Conservation (phyloP, 2,888 invertebrate genomes). For the Hyalella azteca region DNA sequence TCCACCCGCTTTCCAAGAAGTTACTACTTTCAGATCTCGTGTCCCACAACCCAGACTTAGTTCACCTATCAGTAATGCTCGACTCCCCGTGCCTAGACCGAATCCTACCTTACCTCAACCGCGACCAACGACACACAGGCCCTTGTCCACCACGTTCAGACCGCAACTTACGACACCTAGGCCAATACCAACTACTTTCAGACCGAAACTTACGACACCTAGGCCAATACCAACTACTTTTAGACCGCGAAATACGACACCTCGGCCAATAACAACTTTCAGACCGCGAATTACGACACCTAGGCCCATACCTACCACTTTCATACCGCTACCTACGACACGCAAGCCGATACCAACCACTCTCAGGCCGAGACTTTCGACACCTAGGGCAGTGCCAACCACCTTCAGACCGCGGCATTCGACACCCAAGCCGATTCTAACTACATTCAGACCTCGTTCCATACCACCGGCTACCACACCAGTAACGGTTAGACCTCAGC, state of each 20-base stretch:
- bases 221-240: slow-evolving; percentile 11
- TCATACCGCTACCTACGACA: background rate
- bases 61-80: background rate
- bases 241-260: background rate
- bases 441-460: slow-evolving; percentile 16
- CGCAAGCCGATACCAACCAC: slow-evolving; percentile 25
- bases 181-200: background rate
- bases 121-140: slow-evolving; percentile 14
- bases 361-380: slow-evolving; percentile 35
- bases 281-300: background rate
- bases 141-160: background rate
- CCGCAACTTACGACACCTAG: slow-evolving; percentile 21
- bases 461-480: slow-evolving; percentile 59
- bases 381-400: background rate
- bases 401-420: background rate
- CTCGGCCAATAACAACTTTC: background rate
- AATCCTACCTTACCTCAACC: background rate
- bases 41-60: background rate
- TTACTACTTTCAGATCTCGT: slow-evolving; percentile 29
- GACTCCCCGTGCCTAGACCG: background rate
- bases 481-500: slow-evolving; percentile 35
- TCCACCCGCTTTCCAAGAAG: background rate
- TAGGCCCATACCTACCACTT: background rate
- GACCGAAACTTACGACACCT: background rate
- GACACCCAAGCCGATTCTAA: slow-evolving; percentile 1